Evolutionary conservation across 2,888 invertebrate species (phyloP), one percentile per base, ranked within the genome.

Genomic region (Lasioglossum zephyrum): DNA sequence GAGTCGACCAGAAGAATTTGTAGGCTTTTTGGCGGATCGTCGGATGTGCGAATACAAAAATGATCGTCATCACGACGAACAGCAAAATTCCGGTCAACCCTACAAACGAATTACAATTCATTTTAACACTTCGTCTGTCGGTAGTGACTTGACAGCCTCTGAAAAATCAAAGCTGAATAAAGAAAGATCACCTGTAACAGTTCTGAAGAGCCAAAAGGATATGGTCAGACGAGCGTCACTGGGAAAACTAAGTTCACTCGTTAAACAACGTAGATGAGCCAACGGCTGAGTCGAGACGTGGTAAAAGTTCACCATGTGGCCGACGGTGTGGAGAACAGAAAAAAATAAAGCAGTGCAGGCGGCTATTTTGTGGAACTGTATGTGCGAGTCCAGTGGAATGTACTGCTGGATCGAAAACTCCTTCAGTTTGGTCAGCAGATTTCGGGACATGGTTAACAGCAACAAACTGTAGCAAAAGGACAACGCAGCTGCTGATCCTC

Each of bases 261-360:
- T 99, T 9, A 99, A 96, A 93, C 99, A 99, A 53, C 97, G 96
- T 2, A 99, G 95, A 95, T 99, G 98, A 93, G 98, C 99, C 2
- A 99, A 96, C 0, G 99, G 98, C 93, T 99, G 99, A 0, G 99
- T 99, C 6, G 99, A 99, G 0, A 99, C 98, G 93, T 99, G 99
- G 95, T 99, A 99, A 95, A 99, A 99, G 95, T 99, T 99, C 53
- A 99, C 98, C 94, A 99, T 97, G 93, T 99, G 99, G 0, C 99
- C 99, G 4, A 98, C 97, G 0, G 99, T 98, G 94, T 99, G 99
- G 0, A 99, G 96, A 1, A 99, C 96, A 0, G 99, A 98, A 95
- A 99, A 99, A 95, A 99, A 98, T 0, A 99, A 95, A 0, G 98
- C 99, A 0, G 99, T 99, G 91, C 98, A 98, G 0, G 99, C 99